Conservation (phyloP, 2,888 invertebrate species). For the Phoenoteleia sp. region DNA sequence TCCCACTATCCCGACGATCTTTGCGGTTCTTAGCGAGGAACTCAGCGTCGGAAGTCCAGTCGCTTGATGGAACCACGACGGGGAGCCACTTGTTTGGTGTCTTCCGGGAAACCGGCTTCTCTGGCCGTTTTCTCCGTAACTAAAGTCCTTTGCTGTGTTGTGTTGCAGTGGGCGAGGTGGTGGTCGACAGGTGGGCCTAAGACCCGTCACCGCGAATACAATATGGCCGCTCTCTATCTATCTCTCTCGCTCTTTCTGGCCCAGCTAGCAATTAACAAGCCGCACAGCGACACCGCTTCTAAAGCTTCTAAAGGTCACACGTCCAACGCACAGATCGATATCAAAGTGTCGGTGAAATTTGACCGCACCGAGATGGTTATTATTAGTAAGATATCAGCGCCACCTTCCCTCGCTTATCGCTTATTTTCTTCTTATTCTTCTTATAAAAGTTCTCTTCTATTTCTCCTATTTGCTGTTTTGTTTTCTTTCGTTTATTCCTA, state of each 20-base stretch:
- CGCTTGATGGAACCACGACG: slow-evolving; percentile 58
- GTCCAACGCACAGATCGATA: slow-evolving; percentile 38
- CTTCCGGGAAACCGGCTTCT: not conserved
- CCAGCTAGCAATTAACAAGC: slow-evolving; percentile 55
- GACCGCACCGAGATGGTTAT: no score
- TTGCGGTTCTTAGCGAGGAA: slow-evolving; percentile 16
- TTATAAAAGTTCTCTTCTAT: not conserved
- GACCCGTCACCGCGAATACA: slow-evolving; percentile 43
- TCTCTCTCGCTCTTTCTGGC: slow-evolving; percentile 40
- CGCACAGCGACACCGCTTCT: slow-evolving; percentile 49
- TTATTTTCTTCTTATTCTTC: not conserved
- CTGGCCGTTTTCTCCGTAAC: slow-evolving; percentile 5
- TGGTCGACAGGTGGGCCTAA: slow-evolving; percentile 79
- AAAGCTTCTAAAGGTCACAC: slow-evolving; percentile 37
- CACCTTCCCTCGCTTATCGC: slow-evolving; percentile 13
- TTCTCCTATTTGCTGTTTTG: not conserved
- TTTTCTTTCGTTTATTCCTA: not conserved
- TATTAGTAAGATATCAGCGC: slow-evolving; percentile 15
- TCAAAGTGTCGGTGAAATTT: no score
- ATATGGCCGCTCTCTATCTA: slow-evolving; percentile 29
- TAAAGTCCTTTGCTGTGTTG: slow-evolving; percentile 75
- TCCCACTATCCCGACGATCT: slow-evolving; percentile 7
- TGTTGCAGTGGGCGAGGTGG: slow-evolving; percentile 81
- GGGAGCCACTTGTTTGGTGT: not conserved
- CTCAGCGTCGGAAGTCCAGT: slow-evolving; percentile 48